Evolutionary conservation across 2,888 invertebrate species (phyloP).

Genomic region (Sphecodes monilicornis): DNA sequence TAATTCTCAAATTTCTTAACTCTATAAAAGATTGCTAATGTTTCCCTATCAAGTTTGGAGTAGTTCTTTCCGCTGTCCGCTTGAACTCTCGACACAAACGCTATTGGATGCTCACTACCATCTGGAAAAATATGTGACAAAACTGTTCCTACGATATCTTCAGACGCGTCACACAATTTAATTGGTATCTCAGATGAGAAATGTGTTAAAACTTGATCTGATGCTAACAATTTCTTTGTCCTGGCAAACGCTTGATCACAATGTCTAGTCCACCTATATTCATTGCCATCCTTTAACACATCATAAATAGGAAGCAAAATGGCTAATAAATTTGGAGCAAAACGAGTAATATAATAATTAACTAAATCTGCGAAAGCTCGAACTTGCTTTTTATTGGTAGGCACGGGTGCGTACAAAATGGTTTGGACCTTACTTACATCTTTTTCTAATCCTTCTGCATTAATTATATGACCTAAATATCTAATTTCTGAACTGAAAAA

Average conservation of each 20-base stretch:
- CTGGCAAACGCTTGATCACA: not conserved
- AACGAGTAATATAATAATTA: not conserved
- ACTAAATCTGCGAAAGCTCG: not conserved
- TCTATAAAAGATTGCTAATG: too few relatives aligned
- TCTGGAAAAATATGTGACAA: not conserved
- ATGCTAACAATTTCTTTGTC: not conserved
- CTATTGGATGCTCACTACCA: not conserved
- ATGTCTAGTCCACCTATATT: not conserved
- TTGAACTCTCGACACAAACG: not conserved
- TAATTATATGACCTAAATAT: not conserved
- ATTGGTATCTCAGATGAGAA: not conserved
- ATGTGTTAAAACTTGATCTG: not conserved
- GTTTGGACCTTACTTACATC: not conserved
- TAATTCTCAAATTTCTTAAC: not conserved
- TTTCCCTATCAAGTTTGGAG: too few relatives aligned
- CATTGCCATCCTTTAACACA: not conserved
- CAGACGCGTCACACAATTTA: not conserved
- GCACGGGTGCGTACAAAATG: not conserved
- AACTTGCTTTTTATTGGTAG: not conserved
- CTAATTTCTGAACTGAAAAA: slow-evolving; percentile 2
- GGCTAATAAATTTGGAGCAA: not conserved
- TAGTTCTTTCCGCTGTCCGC: too few relatives aligned
- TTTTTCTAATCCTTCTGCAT: not conserved
- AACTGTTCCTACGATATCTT: not conserved
- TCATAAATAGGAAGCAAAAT: not conserved